These are phyloP conservation scores for Zalophus californianus DNA, from an alignment of 2,797 vertebrate species.

Conservation along the genomic window DNA sequence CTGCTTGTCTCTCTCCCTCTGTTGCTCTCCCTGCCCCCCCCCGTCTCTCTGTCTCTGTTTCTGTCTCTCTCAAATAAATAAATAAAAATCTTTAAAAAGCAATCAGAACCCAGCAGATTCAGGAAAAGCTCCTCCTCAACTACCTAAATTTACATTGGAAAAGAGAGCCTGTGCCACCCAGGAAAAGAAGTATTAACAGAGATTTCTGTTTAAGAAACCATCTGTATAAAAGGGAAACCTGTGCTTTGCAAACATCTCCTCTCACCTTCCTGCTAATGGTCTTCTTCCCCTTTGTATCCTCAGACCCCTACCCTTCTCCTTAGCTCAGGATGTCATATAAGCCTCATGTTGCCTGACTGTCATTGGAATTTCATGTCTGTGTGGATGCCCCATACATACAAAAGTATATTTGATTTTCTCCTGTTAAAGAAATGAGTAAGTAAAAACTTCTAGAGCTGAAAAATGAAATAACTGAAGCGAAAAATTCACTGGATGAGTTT, in stretches of 20 bases:
- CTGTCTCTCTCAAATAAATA: too few species aligned
- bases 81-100: background rate
- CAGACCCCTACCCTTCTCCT: background rate
- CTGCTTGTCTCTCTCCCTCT: too few species aligned
- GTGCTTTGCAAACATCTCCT: background rate
- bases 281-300: background rate
- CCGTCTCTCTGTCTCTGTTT: too few species aligned
- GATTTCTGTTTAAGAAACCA: background rate
- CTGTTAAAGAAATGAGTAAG: background rate
- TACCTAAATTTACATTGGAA: background rate
- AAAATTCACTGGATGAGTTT: background rate
- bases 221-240: background rate
- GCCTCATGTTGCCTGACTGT: background rate
- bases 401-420: background rate
- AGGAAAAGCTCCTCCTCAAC: background rate
- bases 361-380: background rate
- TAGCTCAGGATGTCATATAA: background rate
- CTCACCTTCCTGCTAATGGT: background rate
- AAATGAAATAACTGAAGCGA: background rate
- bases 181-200: background rate
- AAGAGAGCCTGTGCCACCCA: background rate
- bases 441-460: conserved; percentile 1
- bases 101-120: background rate
- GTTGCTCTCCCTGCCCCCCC: too few species aligned
- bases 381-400: background rate